These are phyloP conservation scores for Allygus modestus DNA, from an alignment of 2,888 invertebrate species.

Conservation along the genomic window DNA sequence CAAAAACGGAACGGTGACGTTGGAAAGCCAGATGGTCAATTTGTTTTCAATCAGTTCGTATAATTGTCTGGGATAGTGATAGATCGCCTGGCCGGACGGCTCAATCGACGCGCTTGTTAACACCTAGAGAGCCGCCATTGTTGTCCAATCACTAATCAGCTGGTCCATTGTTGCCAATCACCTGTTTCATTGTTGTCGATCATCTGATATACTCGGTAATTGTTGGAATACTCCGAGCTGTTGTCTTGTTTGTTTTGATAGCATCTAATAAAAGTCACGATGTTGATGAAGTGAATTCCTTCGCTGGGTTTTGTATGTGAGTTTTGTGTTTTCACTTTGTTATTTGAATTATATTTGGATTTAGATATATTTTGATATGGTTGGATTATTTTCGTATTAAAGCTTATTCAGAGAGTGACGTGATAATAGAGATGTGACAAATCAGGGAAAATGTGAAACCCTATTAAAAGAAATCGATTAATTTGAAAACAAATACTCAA, in stretches of 20 bases:
- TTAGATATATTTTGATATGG: no score
- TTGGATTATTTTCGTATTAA: no score
- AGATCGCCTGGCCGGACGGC: conserved; percentile 33
- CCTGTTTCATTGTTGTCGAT: conserved; percentile 31
- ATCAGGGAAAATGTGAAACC: no score
- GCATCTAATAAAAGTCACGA: conserved; percentile 16
- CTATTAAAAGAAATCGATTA: no score
- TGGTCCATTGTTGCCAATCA: conserved; percentile 38
- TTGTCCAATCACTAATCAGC: conserved; percentile 38
- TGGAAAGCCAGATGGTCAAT: conserved; percentile 35
- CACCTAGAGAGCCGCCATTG: conserved; percentile 37
- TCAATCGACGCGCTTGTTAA: conserved; percentile 51
- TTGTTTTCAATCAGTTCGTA: conserved; percentile 56
- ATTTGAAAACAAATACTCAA: no score
- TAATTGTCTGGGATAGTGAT: conserved; percentile 52
- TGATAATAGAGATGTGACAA: no score
- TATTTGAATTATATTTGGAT: no score
- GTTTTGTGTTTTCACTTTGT: background rate
- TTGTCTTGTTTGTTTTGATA: conserved; percentile 31
- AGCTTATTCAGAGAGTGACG: no score
- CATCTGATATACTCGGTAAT: conserved; percentile 31
- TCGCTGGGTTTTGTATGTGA: background rate
- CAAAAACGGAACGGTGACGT: conserved; percentile 24
- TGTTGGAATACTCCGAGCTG: background rate
- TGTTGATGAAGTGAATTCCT: conserved; percentile 14